Conservation (phyloP, 2,888 invertebrate genomes). For the Campopleginae sp. region DNA sequence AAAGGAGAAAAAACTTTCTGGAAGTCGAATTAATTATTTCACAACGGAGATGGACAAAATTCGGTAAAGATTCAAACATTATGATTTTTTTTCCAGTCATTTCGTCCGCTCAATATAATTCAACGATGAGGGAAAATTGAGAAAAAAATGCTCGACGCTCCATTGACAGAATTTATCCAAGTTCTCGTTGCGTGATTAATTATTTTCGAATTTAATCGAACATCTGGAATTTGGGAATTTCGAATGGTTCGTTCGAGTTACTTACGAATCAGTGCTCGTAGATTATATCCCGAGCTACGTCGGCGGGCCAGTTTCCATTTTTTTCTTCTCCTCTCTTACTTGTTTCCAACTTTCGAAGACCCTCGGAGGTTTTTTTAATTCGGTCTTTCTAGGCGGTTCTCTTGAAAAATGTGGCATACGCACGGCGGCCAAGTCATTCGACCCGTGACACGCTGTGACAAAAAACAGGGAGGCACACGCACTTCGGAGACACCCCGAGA, state of each 20-base stretch:
- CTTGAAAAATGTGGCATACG: constrained; percentile 70
- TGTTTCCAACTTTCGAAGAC: constrained; percentile 20
- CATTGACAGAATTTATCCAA: neutral
- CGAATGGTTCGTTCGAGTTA: constrained; percentile 48
- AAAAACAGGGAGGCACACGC: constrained; percentile 57
- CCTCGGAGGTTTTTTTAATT: constrained; percentile 47
- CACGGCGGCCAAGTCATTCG: constrained; percentile 67
- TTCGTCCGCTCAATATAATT: neutral
- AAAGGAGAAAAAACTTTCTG: neutral
- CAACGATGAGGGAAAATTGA: neutral
- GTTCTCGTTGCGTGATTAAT: neutral
- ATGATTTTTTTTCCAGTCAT: neutral
- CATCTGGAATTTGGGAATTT: constrained; percentile 60
- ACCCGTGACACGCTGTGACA: constrained; percentile 69
- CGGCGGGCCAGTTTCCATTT: constrained; percentile 40
- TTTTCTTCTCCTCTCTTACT: constrained; percentile 39
- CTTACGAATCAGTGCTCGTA: constrained; percentile 57
- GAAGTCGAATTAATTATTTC: neutral
- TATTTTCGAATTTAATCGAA: constrained; percentile 40
- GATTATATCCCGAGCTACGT: constrained; percentile 41
- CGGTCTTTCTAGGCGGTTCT: constrained; percentile 50
- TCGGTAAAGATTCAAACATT: neutral
- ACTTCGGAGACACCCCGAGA: constrained; percentile 31
- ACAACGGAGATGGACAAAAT: neutral
- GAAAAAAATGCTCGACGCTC: constrained; percentile 3